Conservation (phyloP, 2,113 vertebrate genomes). For the Progne subis region DNA sequence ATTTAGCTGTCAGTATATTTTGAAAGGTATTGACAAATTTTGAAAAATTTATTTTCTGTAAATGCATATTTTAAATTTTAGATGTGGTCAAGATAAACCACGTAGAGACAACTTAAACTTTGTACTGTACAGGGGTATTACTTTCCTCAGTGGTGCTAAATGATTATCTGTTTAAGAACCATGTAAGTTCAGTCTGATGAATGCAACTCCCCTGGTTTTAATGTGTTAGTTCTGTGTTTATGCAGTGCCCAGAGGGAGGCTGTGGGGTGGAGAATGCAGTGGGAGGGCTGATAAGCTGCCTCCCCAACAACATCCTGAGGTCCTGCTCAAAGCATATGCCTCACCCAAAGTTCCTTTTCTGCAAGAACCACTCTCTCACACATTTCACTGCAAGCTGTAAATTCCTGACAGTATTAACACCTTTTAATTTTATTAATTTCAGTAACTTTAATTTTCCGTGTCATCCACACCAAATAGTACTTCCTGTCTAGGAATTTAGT, state of each 20-base stretch:
- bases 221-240: neutral
- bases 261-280: rapidly evolving
- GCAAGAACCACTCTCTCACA: neutral
- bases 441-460: neutral
- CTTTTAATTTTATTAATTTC: neutral
- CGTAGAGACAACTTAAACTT: neutral
- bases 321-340: neutral
- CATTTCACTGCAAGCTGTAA: neutral
- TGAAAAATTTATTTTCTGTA: neutral
- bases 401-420: neutral
- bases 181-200: neutral
- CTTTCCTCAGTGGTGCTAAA: neutral
- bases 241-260: neutral
- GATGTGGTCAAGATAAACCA: neutral
- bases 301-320: neutral
- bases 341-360: neutral
- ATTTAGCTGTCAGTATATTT: neutral
- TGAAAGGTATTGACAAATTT: neutral
- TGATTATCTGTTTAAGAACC: neutral
- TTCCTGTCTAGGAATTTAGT: neutral
- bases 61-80: neutral
- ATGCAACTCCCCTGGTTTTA: neutral
- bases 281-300: neutral
- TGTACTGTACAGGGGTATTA: too few species aligned
- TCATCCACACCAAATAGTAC: neutral